A percentile compares a stretch with the other conserved stretches of the same genome.
These are phyloP conservation scores for Cyanocitta stelleri DNA, from an alignment of 2,113 vertebrate species.

Conservation along the genomic window DNA sequence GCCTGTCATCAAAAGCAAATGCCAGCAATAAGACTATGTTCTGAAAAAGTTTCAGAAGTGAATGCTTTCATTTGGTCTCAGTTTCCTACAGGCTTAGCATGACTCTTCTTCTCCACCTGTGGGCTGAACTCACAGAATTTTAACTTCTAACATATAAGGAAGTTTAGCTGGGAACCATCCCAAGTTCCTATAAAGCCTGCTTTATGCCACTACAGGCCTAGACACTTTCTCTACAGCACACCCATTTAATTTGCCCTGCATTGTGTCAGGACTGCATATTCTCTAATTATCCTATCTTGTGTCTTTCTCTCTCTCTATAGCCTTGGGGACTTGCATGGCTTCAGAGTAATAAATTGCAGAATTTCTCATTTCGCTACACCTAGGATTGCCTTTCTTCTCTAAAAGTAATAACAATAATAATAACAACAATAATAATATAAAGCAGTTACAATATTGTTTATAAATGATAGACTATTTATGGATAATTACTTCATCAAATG, in stretches of 20 bases:
- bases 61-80: not conserved
- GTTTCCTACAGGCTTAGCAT: not conserved
- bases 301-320: not conserved
- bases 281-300: not conserved
- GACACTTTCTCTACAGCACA: not conserved
- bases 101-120: not conserved
- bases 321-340: accelerated
- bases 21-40: not conserved
- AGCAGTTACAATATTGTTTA: not conserved
- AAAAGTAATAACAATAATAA: not conserved
- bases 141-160: not conserved
- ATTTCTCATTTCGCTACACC: not conserved
- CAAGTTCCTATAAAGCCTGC: not conserved
- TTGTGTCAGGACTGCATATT: not conserved
- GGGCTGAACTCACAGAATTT: not conserved
- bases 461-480: not conserved
- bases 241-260: not conserved
- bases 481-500: not conserved
- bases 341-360: not conserved
- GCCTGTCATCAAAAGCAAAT: not conserved
- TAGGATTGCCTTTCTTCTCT: not conserved
- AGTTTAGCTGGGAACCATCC: not conserved
- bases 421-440: not conserved
- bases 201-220: not conserved
- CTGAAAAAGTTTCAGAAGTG: not conserved